Evolutionary conservation across 2,888 invertebrate genomes (phyloP).

Genomic region (Hybos culiciformis): DNA sequence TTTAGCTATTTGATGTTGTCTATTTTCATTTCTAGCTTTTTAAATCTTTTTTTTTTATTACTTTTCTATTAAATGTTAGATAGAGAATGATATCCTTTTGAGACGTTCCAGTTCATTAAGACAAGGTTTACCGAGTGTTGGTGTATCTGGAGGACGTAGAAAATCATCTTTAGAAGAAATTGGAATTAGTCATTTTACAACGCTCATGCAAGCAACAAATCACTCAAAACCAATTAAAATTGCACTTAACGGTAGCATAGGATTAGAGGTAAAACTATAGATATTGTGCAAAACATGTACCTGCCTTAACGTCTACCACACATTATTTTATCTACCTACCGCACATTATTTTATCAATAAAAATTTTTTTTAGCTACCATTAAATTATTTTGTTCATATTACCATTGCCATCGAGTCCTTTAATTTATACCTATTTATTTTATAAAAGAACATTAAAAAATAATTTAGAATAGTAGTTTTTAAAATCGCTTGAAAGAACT

Average conservation of each 20-base stretch:
- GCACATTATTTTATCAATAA: neutral
- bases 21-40: neutral
- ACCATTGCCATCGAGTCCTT: too few relatives aligned
- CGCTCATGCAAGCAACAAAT: slow-evolving; percentile 49
- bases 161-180: slow-evolving; percentile 80
- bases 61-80: slow-evolving; percentile 21
- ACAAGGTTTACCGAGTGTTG: slow-evolving; percentile 59
- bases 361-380: neutral
- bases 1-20: slow-evolving; percentile 12
- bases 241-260: slow-evolving; percentile 74
- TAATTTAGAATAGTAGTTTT: too few relatives aligned
- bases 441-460: too few relatives aligned
- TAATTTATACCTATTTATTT: too few relatives aligned
- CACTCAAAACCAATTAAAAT: slow-evolving; percentile 68
- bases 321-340: neutral
- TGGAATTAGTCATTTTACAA: slow-evolving; percentile 67
- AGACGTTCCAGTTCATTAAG: slow-evolving; percentile 72
- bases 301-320: neutral
- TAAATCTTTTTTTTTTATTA: neutral
- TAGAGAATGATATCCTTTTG: slow-evolving; percentile 68
- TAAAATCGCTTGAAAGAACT: too few relatives aligned
- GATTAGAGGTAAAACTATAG: slow-evolving; percentile 45
- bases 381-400: neutral
- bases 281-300: neutral
- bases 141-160: slow-evolving; percentile 43